Evolutionary conservation across 2,113 vertebrate genomes (phyloP).

Genomic region (Sorex fumeus): DNA sequence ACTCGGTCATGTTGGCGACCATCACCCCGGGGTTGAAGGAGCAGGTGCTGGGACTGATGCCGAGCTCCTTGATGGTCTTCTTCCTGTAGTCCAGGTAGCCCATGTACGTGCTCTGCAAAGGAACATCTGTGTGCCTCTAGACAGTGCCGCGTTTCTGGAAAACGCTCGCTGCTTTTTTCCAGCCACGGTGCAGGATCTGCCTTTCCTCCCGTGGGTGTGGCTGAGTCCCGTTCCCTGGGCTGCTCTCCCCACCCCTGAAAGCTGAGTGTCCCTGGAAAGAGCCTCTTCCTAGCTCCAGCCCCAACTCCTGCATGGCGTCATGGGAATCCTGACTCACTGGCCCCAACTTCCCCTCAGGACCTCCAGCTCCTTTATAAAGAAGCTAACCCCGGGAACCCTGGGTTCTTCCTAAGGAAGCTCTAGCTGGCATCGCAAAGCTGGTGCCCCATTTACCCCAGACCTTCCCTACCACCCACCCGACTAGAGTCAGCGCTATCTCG

Average conservation of each 20-base stretch:
- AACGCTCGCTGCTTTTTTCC: background rate
- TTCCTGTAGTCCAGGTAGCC: constrained; percentile 98
- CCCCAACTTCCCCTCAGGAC: background rate
- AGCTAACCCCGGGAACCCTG: background rate
- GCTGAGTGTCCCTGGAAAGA: background rate
- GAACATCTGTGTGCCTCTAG: background rate
- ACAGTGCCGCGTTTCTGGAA: background rate
- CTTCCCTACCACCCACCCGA: background rate
- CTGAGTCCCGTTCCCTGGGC: background rate
- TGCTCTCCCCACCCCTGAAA: background rate
- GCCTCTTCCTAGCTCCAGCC: background rate
- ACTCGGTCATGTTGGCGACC: constrained; percentile 95
- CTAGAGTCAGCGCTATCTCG: background rate
- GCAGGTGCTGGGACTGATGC: constrained; percentile 96
- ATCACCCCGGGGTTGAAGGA: constrained; percentile 98
- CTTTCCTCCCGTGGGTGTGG: background rate
- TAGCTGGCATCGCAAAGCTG: background rate
- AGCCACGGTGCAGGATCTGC: background rate
- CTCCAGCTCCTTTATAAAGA: background rate
- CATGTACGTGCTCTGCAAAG: constrained; percentile 96
- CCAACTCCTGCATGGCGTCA: background rate
- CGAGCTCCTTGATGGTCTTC: constrained; percentile 93
- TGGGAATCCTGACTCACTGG: background rate
- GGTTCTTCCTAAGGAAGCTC: background rate
- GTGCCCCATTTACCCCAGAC: background rate